These are phyloP conservation scores for Liparis tanakae DNA, from an alignment of 2,797 vertebrate genomes.

Conservation along the genomic window DNA sequence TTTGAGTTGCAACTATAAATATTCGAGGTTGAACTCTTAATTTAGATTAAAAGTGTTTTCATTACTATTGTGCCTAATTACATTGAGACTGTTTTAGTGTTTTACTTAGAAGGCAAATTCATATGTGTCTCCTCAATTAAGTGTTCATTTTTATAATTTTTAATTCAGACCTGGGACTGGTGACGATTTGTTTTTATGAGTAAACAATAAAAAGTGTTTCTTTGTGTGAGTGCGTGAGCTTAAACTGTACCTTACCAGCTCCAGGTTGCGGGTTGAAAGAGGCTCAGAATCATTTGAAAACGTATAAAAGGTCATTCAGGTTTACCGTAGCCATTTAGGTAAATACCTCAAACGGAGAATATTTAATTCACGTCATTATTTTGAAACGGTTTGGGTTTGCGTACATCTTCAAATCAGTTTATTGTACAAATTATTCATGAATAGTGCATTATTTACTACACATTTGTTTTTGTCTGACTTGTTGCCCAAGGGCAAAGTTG, in stretches of 20 bases:
- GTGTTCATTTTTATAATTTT: conserved; percentile 36
- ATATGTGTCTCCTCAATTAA: conserved; percentile 54
- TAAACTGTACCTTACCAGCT: conserved; percentile 8
- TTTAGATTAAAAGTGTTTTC: conserved; percentile 31
- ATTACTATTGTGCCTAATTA: conserved; percentile 35
- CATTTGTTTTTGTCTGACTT: conserved; percentile 74
- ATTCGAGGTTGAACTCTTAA: conserved; percentile 5
- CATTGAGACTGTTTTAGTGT: conserved; percentile 35
- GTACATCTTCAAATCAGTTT: conserved; percentile 67
- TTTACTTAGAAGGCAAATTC: conserved; percentile 30
- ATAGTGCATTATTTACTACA: conserved; percentile 72
- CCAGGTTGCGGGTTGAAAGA: background rate
- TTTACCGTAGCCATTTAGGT: conserved; percentile 7
- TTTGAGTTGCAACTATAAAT: conserved; percentile 15
- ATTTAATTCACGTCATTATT: conserved; percentile 56
- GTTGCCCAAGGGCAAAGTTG: conserved; percentile 63
- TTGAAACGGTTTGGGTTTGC: conserved; percentile 36
- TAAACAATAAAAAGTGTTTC: background rate
- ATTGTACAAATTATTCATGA: conserved; percentile 76
- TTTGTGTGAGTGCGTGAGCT: background rate
- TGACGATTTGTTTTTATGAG: conserved; percentile 38
- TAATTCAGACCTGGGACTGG: background rate
- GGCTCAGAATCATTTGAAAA: conserved; percentile 23
- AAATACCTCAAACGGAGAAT: conserved; percentile 31
- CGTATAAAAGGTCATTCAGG: conserved; percentile 36